phyloP scores from a whole-genome alignment of 2,797 vertebrate genomes.

The Sebastes hubbsi region DNA sequence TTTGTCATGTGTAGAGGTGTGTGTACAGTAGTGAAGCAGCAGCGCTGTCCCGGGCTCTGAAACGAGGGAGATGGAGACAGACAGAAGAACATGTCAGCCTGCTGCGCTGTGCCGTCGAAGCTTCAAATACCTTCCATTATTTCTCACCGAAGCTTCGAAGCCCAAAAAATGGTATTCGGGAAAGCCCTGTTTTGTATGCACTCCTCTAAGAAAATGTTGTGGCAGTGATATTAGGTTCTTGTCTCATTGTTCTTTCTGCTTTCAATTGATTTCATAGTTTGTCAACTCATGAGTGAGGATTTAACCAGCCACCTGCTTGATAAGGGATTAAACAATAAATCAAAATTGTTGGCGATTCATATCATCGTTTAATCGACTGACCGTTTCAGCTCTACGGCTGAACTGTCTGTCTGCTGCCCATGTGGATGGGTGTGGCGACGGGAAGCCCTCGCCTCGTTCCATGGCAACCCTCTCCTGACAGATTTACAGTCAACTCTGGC shows the following conservation, averaged over 20 bases:
- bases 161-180: no score
- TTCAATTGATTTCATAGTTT: neutral
- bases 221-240: neutral
- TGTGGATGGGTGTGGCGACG: constrained; percentile 48
- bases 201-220: neutral
- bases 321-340: neutral
- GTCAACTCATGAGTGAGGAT: neutral
- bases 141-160: no score
- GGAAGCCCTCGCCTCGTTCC: constrained; percentile 24
- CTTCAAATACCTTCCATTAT: no score
- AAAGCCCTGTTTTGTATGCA: neutral
- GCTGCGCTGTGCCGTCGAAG: no score
- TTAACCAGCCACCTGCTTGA: neutral
- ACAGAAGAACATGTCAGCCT: no score
- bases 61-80: no score
- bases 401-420: constrained; percentile 25
- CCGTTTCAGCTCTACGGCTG: neutral
- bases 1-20: no score
- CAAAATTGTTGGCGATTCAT: neutral
- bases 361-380: neutral
- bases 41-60: no score
- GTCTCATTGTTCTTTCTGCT: neutral
- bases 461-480: constrained; percentile 37
- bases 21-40: no score
- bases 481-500: constrained; percentile 59